Evolutionary conservation across 2,797 vertebrate genomes (phyloP).

Genomic region (Odontamblyopus rebecca): DNA sequence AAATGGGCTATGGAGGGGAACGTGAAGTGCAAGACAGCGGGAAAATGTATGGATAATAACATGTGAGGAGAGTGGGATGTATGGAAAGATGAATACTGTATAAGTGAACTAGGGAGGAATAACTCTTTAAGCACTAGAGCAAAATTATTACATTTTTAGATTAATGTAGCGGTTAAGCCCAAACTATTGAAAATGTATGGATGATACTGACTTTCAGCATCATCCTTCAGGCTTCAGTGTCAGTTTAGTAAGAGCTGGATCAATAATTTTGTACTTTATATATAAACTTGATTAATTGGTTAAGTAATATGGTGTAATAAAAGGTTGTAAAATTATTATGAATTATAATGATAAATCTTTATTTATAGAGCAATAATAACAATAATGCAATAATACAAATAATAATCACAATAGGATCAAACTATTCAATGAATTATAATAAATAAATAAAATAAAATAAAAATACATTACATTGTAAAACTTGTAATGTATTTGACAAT

Average conservation of each 20-base stretch:
- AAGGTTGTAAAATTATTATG: not conserved
- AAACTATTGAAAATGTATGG: not conserved
- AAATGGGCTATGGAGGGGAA: conserved; percentile 36
- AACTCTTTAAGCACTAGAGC: not conserved
- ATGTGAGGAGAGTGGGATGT: not conserved
- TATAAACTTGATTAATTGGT: not conserved
- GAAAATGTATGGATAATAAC: conserved; percentile 12
- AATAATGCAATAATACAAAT: too few relatives aligned
- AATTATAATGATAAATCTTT: too few relatives aligned
- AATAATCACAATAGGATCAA: too few relatives aligned
- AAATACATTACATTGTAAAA: not conserved
- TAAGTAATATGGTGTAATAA: not conserved
- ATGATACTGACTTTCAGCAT: not conserved
- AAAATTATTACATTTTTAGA: conserved; percentile 1
- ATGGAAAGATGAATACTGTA: not conserved
- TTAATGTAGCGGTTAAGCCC: not conserved
- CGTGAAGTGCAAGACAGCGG: not conserved
- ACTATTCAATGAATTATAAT: too few relatives aligned
- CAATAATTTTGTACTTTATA: not conserved
- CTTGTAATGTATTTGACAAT: not conserved
- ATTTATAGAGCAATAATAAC: too few relatives aligned
- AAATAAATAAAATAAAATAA: too few relatives aligned
- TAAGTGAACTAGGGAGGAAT: not conserved
- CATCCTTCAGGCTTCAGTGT: not conserved
- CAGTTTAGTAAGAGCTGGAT: not conserved